Evolutionary conservation across 1,140 invertebrate genomes (phyloP), one percentile per base, ranked within the genome.

Genomic region (Cydia fagiglandana): DNA sequence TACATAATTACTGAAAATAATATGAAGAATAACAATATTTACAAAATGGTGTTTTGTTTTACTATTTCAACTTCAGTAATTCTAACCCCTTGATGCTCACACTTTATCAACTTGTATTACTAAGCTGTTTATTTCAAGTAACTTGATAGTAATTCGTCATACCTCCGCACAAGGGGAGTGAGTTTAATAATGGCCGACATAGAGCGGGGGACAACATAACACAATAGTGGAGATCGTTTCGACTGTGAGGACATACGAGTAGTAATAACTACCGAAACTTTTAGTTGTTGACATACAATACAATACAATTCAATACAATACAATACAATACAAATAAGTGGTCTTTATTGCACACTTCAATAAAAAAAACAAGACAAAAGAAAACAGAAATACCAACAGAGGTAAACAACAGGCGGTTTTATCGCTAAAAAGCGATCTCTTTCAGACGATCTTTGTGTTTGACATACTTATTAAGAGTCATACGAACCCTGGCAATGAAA

Each of bases 161-260:
- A 83, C 80, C 78, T 68, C 76, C 78, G 78, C 80, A 80, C 82
- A 86, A 83, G 41, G 77, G 78, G 82, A 85, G 80, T 76, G 76
- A 80, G 81, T 82, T 84, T 83, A 84, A 86, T 87, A 87, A 88
- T 88, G 86, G 87, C 78, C 77, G 82, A 80, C 83, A 87, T 81
- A 78, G 78, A 85, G 76, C 66, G 73, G 83, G 81, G 84, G 76
- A 81, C 81, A 78, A 73, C 53, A 76, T 75, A 77, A 70, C 47
- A 78, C 76, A 34, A 64, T 74, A 78, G 70, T 78, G 73, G 77
- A 73, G 74, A 73, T 73, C 75, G 70, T 80, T 76, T 73, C 73
- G 61, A n/a, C n/a, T 75, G 13, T 66, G 68, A 50, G 20, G 82
- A 84, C 73, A 83, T 79, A 85, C 76, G 78, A 77, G 73, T 17